phyloP scores from a whole-genome alignment of 1,140 invertebrate genomes.

The Lanistes nyassanus region DNA sequence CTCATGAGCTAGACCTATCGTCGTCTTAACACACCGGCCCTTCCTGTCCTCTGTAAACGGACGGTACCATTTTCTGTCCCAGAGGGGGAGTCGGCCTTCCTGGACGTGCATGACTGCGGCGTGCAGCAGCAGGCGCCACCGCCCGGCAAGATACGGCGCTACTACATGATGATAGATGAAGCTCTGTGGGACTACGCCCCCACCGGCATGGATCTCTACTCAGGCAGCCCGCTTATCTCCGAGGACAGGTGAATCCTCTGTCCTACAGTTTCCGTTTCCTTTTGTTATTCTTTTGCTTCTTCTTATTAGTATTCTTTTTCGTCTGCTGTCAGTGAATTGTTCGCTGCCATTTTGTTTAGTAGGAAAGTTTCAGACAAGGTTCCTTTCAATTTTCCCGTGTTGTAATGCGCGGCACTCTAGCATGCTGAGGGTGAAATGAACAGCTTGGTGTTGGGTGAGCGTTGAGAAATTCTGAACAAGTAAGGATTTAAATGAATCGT shows the following conservation, averaged over 20 bases:
- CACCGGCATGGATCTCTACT: conserved; percentile 20
- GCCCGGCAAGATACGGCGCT: conserved; percentile 33
- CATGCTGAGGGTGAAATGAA: too few relatives aligned
- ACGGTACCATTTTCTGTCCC: not conserved
- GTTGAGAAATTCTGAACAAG: too few relatives aligned
- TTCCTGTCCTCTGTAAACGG: not conserved
- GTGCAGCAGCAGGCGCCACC: not conserved
- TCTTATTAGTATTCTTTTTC: too few relatives aligned
- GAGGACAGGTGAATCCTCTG: not conserved
- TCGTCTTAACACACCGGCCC: not conserved
- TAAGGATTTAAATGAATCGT: too few relatives aligned
- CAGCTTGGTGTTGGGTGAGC: too few relatives aligned
- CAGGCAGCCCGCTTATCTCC: not conserved
- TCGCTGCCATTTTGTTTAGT: too few relatives aligned
- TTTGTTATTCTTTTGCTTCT: too few relatives aligned
- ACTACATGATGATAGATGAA: conserved; percentile 49
- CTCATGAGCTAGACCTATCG: not conserved
- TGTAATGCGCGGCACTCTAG: too few relatives aligned
- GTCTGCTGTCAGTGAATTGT: too few relatives aligned
- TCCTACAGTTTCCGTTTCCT: too few relatives aligned
- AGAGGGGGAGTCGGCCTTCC: conserved; percentile 51
- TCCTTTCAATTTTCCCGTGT: too few relatives aligned
- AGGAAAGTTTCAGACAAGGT: too few relatives aligned
- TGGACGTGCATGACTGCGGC: conserved; percentile 33
- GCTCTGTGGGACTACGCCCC: conserved; percentile 50